A percentile compares a stretch with the other conserved stretches of the same genome.
Evolutionary conservation across 2,797 vertebrate species (phyloP).

Genomic region (Thalassophryne amazonica): DNA sequence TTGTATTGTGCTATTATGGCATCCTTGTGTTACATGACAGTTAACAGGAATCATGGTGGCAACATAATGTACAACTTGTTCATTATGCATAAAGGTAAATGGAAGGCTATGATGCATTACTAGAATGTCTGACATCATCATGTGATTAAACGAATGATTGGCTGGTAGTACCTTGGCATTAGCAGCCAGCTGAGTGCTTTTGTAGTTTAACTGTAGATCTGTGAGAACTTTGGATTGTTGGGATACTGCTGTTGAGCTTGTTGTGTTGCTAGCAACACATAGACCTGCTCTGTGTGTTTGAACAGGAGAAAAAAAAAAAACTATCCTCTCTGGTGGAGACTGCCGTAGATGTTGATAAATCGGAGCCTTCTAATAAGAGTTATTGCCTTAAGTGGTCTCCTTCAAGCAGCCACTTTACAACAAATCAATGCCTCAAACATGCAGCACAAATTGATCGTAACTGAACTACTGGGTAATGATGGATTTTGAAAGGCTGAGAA

Average conservation of each 20-base stretch:
- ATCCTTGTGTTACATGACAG: too few species aligned
- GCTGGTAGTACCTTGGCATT: too few species aligned
- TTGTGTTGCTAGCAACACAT: background rate
- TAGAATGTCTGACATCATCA: too few species aligned
- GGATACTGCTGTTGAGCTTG: background rate
- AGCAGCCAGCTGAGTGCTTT: too few species aligned
- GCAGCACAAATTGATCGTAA: slow-evolving; percentile 37
- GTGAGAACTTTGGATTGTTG: background rate
- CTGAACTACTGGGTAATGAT: slow-evolving; percentile 38
- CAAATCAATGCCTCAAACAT: slow-evolving; percentile 46
- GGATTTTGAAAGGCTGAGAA: slow-evolving; percentile 27
- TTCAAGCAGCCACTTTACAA: slow-evolving; percentile 32
- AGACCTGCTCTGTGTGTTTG: background rate
- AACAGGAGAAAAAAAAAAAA: background rate
- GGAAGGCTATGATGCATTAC: too few species aligned
- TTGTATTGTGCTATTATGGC: too few species aligned
- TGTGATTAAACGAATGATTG: too few species aligned
- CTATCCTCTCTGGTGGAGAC: background rate
- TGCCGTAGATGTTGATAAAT: slow-evolving; percentile 11
- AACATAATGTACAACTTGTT: too few species aligned
- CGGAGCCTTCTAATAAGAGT: slow-evolving; percentile 19
- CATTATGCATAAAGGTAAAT: too few species aligned
- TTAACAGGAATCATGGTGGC: too few species aligned
- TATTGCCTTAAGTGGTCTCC: slow-evolving; percentile 18
- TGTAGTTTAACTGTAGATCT: too few species aligned